These are phyloP conservation scores for Chunga burmeisteri DNA, from an alignment of 2,113 vertebrate genomes.

Conservation along the genomic window DNA sequence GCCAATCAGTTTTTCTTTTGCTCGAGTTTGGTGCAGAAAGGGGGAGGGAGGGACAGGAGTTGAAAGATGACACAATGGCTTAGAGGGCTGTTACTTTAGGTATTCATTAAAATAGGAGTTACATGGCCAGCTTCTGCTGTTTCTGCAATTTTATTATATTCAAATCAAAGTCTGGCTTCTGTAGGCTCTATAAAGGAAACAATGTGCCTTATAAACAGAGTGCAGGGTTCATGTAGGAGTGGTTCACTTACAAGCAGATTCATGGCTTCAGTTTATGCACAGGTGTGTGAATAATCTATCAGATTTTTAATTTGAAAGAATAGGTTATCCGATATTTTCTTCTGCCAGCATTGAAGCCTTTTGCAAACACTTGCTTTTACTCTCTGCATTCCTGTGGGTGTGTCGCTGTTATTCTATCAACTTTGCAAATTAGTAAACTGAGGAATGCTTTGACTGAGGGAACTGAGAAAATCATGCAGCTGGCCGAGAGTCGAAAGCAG, in stretches of 20 bases:
- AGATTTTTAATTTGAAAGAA: constrained; percentile 37
- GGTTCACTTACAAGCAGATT: constrained; percentile 29
- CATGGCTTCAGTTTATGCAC: background rate
- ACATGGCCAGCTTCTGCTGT: constrained; percentile 45
- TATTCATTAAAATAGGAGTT: constrained; percentile 66
- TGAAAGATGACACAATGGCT: constrained; percentile 41
- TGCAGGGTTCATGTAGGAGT: constrained; percentile 1
- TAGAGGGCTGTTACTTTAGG: constrained; percentile 18
- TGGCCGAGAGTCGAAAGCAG: background rate
- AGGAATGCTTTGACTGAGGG: background rate
- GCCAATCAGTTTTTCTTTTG: constrained; percentile 66
- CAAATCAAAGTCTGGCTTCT: constrained; percentile 31
- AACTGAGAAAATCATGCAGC: background rate
- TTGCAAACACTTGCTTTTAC: background rate
- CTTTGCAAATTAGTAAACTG: constrained; percentile 34
- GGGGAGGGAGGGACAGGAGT: constrained; percentile 26
- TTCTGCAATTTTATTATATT: constrained; percentile 56
- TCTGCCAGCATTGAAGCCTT: background rate
- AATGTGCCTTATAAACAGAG: constrained; percentile 52
- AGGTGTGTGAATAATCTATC: background rate
- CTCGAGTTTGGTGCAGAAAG: constrained; percentile 64
- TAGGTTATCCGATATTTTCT: background rate
- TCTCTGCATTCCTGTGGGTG: background rate
- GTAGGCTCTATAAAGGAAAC: constrained; percentile 35
- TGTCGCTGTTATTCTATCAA: background rate